Conservation (phyloP, 2,113 vertebrate genomes). For the Notarius quadriscutis region DNA sequence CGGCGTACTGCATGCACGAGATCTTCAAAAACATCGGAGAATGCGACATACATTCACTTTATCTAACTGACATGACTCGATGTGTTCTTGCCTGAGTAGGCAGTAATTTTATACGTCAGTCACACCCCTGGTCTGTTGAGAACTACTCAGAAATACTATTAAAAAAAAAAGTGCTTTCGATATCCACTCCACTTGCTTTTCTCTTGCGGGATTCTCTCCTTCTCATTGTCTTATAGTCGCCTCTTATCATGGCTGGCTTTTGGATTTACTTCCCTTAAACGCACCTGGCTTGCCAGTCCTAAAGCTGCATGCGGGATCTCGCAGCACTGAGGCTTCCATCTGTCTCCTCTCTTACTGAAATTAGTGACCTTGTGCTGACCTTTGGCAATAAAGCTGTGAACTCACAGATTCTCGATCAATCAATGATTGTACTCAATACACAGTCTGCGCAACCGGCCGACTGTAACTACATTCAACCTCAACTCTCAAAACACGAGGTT, state of each 20-base stretch:
- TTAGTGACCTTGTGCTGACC: conserved; percentile 42
- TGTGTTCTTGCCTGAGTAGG: neutral
- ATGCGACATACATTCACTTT: neutral
- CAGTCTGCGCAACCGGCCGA: conserved; percentile 20
- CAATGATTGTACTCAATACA: conserved; percentile 38
- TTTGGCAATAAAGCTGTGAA: conserved; percentile 65
- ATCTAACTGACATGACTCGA: neutral
- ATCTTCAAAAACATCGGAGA: neutral
- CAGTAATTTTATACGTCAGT: neutral
- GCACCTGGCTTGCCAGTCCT: neutral
- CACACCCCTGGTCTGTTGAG: neutral
- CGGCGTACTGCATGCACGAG: neutral
- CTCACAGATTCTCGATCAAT: conserved; percentile 56
- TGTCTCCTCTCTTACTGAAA: neutral
- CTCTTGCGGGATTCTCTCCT: neutral
- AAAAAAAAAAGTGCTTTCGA: conserved; percentile 34
- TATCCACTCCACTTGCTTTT: neutral
- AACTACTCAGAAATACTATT: conserved; percentile 10
- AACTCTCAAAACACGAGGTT: conserved; percentile 8
- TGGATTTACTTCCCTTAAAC: neutral
- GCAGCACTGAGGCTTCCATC: neutral
- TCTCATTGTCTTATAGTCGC: neutral
- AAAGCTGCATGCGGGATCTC: neutral
- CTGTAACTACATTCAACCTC: conserved; percentile 16
- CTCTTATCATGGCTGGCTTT: neutral